These are phyloP conservation scores for Columba janthina DNA, from an alignment of 2,113 vertebrate species.

Conservation along the genomic window DNA sequence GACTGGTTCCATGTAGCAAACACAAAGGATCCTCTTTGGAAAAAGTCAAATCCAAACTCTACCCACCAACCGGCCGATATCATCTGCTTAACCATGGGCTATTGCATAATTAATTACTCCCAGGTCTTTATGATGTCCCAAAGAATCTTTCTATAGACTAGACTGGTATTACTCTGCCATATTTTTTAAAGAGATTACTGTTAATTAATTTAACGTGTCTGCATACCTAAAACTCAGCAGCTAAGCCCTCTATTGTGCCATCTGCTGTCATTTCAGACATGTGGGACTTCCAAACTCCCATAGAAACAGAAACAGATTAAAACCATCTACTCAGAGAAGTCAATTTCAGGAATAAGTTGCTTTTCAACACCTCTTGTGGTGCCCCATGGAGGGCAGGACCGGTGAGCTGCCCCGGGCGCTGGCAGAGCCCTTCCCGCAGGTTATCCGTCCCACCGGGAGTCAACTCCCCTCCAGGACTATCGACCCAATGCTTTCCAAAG, in stretches of 20 bases:
- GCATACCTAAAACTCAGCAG: constrained; percentile 39
- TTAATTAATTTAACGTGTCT: constrained; percentile 67
- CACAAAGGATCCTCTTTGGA: neutral
- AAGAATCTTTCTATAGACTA: constrained; percentile 6
- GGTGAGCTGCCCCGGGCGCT: fast-evolving
- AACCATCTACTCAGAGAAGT: constrained; percentile 2
- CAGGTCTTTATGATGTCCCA: neutral
- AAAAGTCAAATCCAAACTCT: neutral
- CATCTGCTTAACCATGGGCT: neutral
- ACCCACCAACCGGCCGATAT: neutral
- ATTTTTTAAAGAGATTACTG: constrained; percentile 58
- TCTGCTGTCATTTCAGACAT: constrained; percentile 33
- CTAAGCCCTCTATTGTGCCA: constrained; percentile 48
- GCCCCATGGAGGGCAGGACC: neutral
- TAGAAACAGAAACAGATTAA: constrained; percentile 42
- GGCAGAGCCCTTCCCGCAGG: neutral
- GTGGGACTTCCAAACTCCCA: neutral
- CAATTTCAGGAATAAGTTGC: neutral
- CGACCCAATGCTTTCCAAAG: neutral
- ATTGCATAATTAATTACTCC: constrained; percentile 44
- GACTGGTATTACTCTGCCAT: neutral
- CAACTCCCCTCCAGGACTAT: neutral
- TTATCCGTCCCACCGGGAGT: neutral
- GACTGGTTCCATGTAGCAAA: neutral
- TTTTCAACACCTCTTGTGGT: neutral